Percentiles rank a stretch among this genome's conserved stretches.
Evolutionary conservation across 2,888 invertebrate species (phyloP).

Genomic region (Melangyna quadrimaculata): DNA sequence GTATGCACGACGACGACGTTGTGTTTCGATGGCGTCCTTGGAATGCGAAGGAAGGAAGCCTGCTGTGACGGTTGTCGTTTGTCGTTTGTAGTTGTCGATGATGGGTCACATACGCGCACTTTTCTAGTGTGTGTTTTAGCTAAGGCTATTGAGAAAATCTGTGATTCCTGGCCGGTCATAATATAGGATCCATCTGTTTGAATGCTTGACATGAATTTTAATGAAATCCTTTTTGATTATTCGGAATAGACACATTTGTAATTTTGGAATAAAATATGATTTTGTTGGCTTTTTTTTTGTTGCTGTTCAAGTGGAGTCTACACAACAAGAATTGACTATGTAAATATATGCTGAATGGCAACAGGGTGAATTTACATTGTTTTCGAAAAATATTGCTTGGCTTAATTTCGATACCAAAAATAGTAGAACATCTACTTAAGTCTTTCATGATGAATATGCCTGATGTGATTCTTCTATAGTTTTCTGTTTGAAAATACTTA

Average conservation of each 20-base stretch:
- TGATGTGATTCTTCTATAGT: too few relatives aligned
- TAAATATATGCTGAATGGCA: too few relatives aligned
- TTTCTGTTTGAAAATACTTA: too few relatives aligned
- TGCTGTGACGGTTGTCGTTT: not conserved
- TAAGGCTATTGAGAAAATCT: not conserved
- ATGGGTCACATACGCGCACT: not conserved
- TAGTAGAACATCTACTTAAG: too few relatives aligned
- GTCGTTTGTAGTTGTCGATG: not conserved
- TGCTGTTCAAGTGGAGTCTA: not conserved
- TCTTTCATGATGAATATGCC: too few relatives aligned
- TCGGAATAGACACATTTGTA: not conserved
- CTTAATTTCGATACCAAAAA: too few relatives aligned
- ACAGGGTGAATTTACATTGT: too few relatives aligned
- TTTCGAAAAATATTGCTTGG: too few relatives aligned
- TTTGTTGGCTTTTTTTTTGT: not conserved
- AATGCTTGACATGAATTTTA: conserved; percentile 1
- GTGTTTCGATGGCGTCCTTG: not conserved
- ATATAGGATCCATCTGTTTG: not conserved
- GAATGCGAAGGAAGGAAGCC: not conserved
- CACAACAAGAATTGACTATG: too few relatives aligned
- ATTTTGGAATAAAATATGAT: not conserved
- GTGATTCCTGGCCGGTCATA: not conserved
- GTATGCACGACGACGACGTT: not conserved
- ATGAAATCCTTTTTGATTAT: not conserved
- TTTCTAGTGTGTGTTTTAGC: not conserved